A percentile compares a stretch with the other conserved stretches of the same genome.
These are phyloP conservation scores for Eubasilissa splendida DNA, from an alignment of 2,888 invertebrate genomes.

Conservation along the genomic window DNA sequence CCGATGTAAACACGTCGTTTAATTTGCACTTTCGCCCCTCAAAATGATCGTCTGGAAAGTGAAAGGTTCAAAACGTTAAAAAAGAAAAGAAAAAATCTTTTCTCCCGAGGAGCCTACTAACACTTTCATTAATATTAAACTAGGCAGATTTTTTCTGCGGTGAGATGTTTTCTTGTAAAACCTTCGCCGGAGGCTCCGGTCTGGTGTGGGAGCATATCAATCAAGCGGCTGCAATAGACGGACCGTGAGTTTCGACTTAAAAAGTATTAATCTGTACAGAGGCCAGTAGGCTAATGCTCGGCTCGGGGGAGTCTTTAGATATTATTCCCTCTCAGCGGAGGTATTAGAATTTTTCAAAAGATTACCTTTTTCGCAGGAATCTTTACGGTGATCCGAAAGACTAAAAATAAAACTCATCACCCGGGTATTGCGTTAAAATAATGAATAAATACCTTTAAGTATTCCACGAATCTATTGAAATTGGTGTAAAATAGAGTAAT, in stretches of 20 bases:
- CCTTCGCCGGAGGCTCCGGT: not conserved
- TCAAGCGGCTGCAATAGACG: slow-evolving; percentile 52
- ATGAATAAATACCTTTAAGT: no score
- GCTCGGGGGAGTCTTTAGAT: no score
- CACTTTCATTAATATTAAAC: slow-evolving; percentile 59
- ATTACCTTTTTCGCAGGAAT: no score
- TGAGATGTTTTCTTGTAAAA: slow-evolving; percentile 34
- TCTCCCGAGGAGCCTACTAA: slow-evolving; percentile 43
- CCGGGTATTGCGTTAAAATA: no score
- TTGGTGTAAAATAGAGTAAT: no score
- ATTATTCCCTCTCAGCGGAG: no score
- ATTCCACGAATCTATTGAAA: no score
- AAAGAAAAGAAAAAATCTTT: slow-evolving; percentile 45
- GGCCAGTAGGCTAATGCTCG: not conserved
- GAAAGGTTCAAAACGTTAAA: slow-evolving; percentile 48
- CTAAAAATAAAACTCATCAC: no score
- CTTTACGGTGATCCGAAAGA: no score
- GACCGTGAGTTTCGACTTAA: slow-evolving; percentile 18
- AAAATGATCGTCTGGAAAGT: slow-evolving; percentile 50
- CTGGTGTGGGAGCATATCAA: slow-evolving; percentile 49
- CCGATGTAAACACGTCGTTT: slow-evolving; percentile 59
- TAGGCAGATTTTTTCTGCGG: slow-evolving; percentile 45
- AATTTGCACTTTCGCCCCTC: slow-evolving; percentile 58
- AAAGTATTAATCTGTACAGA: slow-evolving; percentile 6
- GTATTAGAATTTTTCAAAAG: no score